phyloP scores from a whole-genome alignment of 2,888 invertebrate species.

The Ligdia adustata region DNA sequence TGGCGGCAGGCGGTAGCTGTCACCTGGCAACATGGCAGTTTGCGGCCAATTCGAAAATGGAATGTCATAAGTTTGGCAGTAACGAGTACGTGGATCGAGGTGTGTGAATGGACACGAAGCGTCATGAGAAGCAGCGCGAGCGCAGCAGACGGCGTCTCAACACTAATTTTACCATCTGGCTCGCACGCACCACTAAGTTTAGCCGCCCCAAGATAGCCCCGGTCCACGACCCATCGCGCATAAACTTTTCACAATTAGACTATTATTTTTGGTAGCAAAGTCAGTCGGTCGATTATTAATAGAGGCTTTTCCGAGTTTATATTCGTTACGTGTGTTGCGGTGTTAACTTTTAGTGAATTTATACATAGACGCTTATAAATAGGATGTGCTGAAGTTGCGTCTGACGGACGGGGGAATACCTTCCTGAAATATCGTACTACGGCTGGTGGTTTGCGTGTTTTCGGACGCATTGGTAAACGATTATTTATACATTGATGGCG shows the following conservation, averaged over 20 bases:
- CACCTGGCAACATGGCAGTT: constrained; percentile 58
- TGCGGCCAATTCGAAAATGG: constrained; percentile 68
- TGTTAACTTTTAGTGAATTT: constrained; percentile 85
- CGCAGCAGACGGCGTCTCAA: constrained; percentile 79
- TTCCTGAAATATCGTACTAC: constrained; percentile 85
- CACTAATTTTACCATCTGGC: constrained; percentile 84
- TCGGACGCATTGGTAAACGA: constrained; percentile 83
- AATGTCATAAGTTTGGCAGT: constrained; percentile 82
- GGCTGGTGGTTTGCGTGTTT: constrained; percentile 79
- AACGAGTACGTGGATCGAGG: constrained; percentile 56
- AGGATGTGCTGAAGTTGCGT: constrained; percentile 84
- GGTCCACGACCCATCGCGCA: constrained; percentile 84
- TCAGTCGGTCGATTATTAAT: constrained; percentile 85
- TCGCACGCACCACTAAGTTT: constrained; percentile 84
- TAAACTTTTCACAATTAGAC: constrained; percentile 85
- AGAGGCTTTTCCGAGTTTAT: constrained; percentile 85
- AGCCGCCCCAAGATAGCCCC: constrained; percentile 84
- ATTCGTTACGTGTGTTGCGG: constrained; percentile 84
- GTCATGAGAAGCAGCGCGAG: constrained; percentile 75
- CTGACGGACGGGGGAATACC: constrained; percentile 84
- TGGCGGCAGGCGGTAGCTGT: constrained; percentile 42
- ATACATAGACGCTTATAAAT: constrained; percentile 85
- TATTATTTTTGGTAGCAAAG: constrained; percentile 85
- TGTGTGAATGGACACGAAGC: constrained; percentile 73
- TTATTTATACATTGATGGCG: constrained; percentile 82